Conservation (phyloP, 2,797 vertebrate species). For the Rhinatrema bivittatum region DNA sequence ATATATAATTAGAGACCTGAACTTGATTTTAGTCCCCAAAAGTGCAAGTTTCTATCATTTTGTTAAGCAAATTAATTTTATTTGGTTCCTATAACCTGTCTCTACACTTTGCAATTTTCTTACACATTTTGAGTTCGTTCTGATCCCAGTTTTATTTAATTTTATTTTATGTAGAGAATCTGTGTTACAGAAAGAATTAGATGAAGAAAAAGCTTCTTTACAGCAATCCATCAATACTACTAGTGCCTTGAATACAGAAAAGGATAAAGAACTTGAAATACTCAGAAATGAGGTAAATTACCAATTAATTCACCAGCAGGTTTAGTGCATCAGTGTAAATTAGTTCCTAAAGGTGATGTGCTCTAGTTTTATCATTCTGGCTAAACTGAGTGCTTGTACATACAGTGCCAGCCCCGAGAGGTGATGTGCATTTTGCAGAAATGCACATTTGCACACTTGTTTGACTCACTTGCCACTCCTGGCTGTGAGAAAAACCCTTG, state of each 20-base stretch:
- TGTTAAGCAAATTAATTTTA: constrained; percentile 5
- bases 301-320: rapidly evolving
- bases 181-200: constrained; percentile 69
- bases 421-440: neutral
- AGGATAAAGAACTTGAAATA: constrained; percentile 81
- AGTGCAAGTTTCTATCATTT: neutral
- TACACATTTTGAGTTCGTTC: too few species aligned
- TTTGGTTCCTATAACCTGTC: too few species aligned
- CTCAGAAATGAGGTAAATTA: constrained; percentile 85
- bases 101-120: too few species aligned
- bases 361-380: neutral
- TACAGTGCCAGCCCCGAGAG: neutral
- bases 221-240: constrained; percentile 75
- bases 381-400: neutral
- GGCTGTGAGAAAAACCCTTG: too few species aligned
- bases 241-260: constrained; percentile 75
- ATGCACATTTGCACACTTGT: too few species aligned
- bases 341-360: too few species aligned
- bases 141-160: too few species aligned
- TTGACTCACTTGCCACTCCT: too few species aligned
- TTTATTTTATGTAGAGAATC: constrained; percentile 71
- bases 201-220: constrained; percentile 75
- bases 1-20: constrained; percentile 2
- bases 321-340: too few species aligned
- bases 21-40: constrained; percentile 13